Conservation (phyloP, 2,113 vertebrate genomes). For the Aegithalos caudatus region DNA sequence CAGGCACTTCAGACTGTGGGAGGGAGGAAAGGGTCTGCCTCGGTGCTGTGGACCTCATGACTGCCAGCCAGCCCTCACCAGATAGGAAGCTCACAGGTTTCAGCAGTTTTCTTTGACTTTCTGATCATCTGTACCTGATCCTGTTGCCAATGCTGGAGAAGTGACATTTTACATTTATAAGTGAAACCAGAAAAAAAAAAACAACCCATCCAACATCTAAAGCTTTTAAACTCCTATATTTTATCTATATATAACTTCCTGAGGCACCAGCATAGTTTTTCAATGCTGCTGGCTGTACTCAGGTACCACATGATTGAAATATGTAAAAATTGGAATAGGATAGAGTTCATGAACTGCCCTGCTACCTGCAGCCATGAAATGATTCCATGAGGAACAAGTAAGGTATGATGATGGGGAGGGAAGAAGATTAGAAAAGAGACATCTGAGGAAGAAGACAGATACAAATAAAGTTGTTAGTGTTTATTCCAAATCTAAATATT, state of each 20-base stretch:
- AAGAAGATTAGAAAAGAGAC: neutral
- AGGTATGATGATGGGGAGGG: neutral
- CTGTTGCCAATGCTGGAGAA: neutral
- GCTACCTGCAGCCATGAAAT: neutral
- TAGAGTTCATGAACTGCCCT: neutral
- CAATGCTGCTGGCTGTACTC: neutral
- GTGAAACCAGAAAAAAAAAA: neutral
- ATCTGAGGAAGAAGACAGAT: neutral
- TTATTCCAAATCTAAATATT: neutral
- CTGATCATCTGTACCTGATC: neutral
- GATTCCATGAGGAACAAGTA: neutral
- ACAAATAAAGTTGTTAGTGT: neutral
- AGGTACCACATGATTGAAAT: accelerated
- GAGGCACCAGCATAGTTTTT: neutral
- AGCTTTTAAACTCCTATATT: neutral
- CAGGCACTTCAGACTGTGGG: neutral
- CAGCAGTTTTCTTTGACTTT: neutral
- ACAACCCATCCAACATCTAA: accelerated
- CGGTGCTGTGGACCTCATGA: accelerated
- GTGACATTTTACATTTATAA: neutral
- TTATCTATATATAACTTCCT: neutral
- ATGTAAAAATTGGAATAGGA: neutral
- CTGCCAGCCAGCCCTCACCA: neutral
- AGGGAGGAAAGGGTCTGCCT: neutral
- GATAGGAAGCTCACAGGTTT: neutral